Conservation (phyloP, 2,113 vertebrate species). For the Pan paniscus region DNA sequence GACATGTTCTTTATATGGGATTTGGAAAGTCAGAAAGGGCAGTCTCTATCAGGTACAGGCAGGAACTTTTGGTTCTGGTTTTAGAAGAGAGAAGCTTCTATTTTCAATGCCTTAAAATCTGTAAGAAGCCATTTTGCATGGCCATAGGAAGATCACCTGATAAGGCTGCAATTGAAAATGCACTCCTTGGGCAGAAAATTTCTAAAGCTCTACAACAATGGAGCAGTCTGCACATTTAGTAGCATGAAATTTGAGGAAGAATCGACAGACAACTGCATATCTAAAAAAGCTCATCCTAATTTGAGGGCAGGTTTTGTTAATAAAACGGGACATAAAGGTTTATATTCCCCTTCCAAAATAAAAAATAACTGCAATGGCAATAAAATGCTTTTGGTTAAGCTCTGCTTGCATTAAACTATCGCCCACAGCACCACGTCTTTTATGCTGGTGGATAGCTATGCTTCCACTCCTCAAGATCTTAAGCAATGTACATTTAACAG, state of each 20-base stretch:
- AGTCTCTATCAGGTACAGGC: background rate
- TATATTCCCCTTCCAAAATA: background rate
- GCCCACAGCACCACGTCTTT: slow-evolving; percentile 40
- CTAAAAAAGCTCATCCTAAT: background rate
- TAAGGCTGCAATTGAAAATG: background rate
- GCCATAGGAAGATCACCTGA: background rate
- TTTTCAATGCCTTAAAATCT: background rate
- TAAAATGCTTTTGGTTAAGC: slow-evolving; percentile 54
- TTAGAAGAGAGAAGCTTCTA: background rate
- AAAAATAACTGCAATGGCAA: background rate
- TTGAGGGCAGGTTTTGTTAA: background rate
- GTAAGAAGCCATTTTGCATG: slow-evolving; percentile 56
- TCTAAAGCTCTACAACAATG: background rate
- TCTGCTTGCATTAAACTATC: background rate
- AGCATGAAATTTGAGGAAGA: background rate
- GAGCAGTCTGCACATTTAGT: background rate
- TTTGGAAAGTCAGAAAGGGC: slow-evolving; percentile 36
- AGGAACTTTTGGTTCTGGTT: background rate
- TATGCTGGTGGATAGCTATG: slow-evolving; percentile 7
- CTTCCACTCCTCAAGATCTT: slow-evolving; percentile 61
- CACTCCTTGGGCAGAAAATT: background rate
- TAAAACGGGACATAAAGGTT: slow-evolving; percentile 41
- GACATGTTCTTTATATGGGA: slow-evolving; percentile 30
- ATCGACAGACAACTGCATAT: background rate
- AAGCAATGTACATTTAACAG: slow-evolving; percentile 61